Evolutionary conservation across 1,140 invertebrate genomes (phyloP).

Genomic region (Nilaparvata lugens): DNA sequence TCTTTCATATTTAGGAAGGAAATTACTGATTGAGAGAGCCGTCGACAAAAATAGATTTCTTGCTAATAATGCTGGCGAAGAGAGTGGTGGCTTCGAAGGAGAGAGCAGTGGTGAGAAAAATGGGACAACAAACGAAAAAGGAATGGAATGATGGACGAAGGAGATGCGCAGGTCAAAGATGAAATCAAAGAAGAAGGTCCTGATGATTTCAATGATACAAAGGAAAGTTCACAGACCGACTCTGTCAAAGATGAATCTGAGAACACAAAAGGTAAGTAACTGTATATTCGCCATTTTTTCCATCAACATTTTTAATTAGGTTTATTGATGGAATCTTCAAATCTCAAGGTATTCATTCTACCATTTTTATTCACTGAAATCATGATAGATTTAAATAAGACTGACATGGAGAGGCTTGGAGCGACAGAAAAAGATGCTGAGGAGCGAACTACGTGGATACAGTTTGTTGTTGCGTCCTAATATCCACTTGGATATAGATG

Average conservation of each 20-base stretch:
- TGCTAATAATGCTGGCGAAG: constrained; percentile 1
- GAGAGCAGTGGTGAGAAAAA: not conserved
- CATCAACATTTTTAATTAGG: too few species aligned
- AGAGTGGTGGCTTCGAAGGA: not conserved
- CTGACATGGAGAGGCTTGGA: too few species aligned
- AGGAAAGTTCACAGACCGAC: not conserved
- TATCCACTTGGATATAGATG: too few species aligned
- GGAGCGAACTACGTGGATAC: too few species aligned
- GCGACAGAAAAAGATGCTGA: too few species aligned
- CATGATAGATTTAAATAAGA: too few species aligned
- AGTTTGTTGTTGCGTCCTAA: too few species aligned
- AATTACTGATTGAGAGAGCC: constrained; percentile 11
- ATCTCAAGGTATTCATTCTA: too few species aligned
- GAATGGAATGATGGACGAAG: not conserved
- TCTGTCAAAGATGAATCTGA: not conserved
- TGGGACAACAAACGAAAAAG: not conserved
- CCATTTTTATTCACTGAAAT: too few species aligned
- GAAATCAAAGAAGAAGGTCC: constrained; percentile 10
- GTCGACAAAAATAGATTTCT: constrained; percentile 3
- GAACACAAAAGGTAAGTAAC: not conserved
- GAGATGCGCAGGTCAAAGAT: not conserved
- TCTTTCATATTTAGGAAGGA: constrained; percentile 10
- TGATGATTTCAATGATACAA: not conserved
- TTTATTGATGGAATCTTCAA: too few species aligned
- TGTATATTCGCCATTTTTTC: too few species aligned